Percentiles rank a stretch among this genome's conserved stretches.
Conservation (phyloP, 2,797 vertebrate species). For the Chelon auratus region DNA sequence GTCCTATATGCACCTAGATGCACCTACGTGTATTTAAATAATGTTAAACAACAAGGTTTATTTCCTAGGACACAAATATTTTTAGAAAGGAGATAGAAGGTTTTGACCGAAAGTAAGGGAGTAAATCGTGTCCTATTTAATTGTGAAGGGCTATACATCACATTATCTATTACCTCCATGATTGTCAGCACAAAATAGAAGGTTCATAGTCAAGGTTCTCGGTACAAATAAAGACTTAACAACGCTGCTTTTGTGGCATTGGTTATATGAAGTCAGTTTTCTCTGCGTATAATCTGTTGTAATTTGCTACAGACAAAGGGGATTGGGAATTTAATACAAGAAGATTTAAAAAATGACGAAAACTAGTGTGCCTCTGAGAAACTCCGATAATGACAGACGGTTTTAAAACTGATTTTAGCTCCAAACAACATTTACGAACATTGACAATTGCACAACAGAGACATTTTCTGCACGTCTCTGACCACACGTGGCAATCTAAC, state of each 20-base stretch:
- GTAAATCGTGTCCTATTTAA: constrained; percentile 57
- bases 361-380: constrained; percentile 44
- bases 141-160: constrained; percentile 79
- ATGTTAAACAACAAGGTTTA: constrained; percentile 4
- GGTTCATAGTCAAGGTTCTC: constrained; percentile 5
- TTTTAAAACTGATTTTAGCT: neutral
- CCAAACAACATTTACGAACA: neutral
- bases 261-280: constrained; percentile 14
- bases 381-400: constrained; percentile 4
- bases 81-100: neutral
- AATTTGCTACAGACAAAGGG: neutral
- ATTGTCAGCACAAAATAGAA: constrained; percentile 56
- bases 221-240: constrained; percentile 18
- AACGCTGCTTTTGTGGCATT: constrained; percentile 3
- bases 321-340: constrained; percentile 1
- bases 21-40: constrained; percentile 35
- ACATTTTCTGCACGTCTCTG: neutral
- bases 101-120: constrained; percentile 8
- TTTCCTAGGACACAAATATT: constrained; percentile 42
- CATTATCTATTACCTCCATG: constrained; percentile 62
- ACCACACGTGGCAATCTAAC: neutral
- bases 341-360: constrained; percentile 26
- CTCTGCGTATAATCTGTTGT: constrained; percentile 13
- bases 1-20: too few relatives aligned
- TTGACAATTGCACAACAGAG: neutral